Base-by-base conservation (phyloP, 1,140 invertebrate species). In the Drosophila asahinai region DNA sequence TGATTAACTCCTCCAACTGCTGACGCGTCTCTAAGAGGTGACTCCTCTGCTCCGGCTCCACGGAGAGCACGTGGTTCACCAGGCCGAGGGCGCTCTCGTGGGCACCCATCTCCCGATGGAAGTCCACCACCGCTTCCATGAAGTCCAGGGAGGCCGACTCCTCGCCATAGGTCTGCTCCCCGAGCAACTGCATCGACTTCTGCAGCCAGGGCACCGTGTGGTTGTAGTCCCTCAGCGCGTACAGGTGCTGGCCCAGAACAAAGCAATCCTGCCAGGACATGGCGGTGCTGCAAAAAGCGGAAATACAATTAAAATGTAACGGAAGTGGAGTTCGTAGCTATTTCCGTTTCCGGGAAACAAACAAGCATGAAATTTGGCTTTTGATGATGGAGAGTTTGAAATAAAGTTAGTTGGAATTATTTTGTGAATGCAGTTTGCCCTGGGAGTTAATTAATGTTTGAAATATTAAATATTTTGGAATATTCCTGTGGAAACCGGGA, bases 161-260 rank as follows among this genome's bases (percentile, higher is more conserved):
- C 25, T 77, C 25, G 14, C 66, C 66, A 30, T 90, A 86, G 48
- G 66, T 73, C 45, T 90, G 73, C 12, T 71, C 19, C 0, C 43
- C 77, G 27, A 91, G 59, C 54, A 91, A 59, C 59, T 91, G 68
- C 78, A 87, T 90, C 9, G 98, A 97, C 93, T 99, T 97, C 59
- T 96, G 95, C 97, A 99, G 98, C 99, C 98, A 99, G 15, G 97
- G 93, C 2, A 97, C 95, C 0, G 98, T 92, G 92, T 99, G 98
- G 87, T 97, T 98, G 93, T 96, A 98, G 93, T 99, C 98, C n/a
- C 96, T 96, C 81, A 96, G 95, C 86, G 97, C 97, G 93, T 99
- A 99, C 12, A 97, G 96, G 82, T 98, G 96, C 72, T 98, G 95
- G n/a, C 98, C 99, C 9, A 99, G 94, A 93, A 99, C 98, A 94